phyloP scores from a whole-genome alignment of 2,797 vertebrate species.

The Cryptoprocta ferox region DNA sequence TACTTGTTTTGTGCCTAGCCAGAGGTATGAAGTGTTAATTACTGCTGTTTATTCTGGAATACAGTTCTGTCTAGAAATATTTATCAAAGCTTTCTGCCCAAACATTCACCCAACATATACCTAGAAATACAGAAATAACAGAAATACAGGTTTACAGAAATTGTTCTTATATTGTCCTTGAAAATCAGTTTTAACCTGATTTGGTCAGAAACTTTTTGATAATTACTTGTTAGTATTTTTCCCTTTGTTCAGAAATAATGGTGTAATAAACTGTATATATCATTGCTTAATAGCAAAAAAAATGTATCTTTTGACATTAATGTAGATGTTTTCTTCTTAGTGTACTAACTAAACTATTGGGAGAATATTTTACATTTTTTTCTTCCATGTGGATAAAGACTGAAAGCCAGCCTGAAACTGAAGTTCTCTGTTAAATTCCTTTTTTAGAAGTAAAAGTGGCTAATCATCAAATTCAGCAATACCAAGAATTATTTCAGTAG shows the following conservation, averaged over 20 bases:
- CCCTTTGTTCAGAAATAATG: conserved; percentile 36
- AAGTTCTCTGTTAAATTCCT: conserved; percentile 56
- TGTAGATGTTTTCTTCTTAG: conserved; percentile 46
- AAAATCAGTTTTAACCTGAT: conserved; percentile 35
- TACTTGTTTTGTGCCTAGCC: background rate
- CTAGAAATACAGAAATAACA: background rate
- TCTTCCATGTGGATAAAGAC: conserved; percentile 6
- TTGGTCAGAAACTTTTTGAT: conserved; percentile 20
- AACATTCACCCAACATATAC: background rate
- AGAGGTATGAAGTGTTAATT: conserved; percentile 25
- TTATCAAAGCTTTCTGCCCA: conserved; percentile 11
- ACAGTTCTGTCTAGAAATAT: conserved; percentile 1
- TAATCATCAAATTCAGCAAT: conserved; percentile 14
- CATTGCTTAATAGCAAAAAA: conserved; percentile 36
- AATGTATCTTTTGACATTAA: conserved; percentile 37
- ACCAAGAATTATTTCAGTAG: conserved; percentile 50
- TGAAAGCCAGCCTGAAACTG: conserved; percentile 32
- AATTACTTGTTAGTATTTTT: conserved; percentile 49
- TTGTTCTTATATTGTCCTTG: conserved; percentile 37
- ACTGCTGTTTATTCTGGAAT: conserved; percentile 49
- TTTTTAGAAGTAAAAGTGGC: conserved; percentile 39
- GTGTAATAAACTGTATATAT: background rate
- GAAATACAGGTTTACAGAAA: background rate
- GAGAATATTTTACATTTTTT: conserved; percentile 49
- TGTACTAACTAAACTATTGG: background rate